Percentiles rank a stretch among this genome's conserved stretches.
These are phyloP conservation scores for Octomys mimax DNA, from an alignment of 2,797 vertebrate genomes.

Conservation along the genomic window DNA sequence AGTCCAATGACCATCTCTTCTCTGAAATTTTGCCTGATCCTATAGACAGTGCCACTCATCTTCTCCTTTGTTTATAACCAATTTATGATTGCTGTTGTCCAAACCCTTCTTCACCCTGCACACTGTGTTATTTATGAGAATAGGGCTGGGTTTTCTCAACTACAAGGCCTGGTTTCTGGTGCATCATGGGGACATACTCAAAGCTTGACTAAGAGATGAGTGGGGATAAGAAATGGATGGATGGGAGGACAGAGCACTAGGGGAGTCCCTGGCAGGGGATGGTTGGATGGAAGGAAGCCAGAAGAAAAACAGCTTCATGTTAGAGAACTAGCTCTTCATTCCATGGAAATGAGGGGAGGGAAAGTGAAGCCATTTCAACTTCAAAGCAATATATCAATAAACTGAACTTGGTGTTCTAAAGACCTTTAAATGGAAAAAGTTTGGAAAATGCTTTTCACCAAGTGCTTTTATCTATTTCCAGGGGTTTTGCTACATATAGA, in stretches of 20 bases:
- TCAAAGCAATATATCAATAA: background rate
- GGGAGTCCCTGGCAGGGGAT: background rate
- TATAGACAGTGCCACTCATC: background rate
- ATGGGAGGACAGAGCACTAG: background rate
- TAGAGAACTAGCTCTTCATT: background rate
- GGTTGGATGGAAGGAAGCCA: background rate
- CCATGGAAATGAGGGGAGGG: background rate
- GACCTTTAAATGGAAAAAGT: background rate
- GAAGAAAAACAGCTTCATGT: background rate
- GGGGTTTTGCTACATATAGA: background rate
- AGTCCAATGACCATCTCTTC: background rate
- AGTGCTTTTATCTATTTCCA: background rate
- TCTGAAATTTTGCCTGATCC: conserved; percentile 13
- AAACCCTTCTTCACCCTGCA: background rate
- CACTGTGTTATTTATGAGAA: background rate
- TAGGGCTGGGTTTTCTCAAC: background rate
- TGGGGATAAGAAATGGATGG: background rate
- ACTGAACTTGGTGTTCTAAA: background rate
- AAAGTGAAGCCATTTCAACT: background rate
- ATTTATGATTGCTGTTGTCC: background rate
- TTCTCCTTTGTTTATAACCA: background rate
- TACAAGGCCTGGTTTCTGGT: background rate
- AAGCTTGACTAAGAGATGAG: background rate
- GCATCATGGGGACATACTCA: background rate
- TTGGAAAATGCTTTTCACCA: background rate